Evolutionary conservation across 2,888 invertebrate genomes (phyloP).

Genomic region (Cryptophagus acutangulus): DNA sequence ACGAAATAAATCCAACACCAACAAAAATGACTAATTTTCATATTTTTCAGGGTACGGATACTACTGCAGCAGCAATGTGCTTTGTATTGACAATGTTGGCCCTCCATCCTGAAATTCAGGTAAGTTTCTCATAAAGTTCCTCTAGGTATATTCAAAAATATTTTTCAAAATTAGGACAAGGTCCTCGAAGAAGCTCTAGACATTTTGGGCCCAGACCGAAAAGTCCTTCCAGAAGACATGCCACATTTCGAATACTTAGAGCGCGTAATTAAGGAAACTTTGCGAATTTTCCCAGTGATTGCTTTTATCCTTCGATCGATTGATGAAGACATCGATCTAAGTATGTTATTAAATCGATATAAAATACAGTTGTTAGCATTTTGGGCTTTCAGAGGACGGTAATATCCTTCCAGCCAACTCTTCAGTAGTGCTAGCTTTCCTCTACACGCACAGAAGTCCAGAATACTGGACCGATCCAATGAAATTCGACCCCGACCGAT

Average conservation of each 20-base stretch:
- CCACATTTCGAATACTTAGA: slow-evolving; percentile 54
- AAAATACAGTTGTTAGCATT: too few relatives aligned
- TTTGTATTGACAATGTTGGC: slow-evolving; percentile 32
- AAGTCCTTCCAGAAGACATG: slow-evolving; percentile 51
- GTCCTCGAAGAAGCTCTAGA: slow-evolving; percentile 47
- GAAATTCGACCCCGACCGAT: slow-evolving; percentile 5
- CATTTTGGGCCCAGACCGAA: slow-evolving; percentile 49
- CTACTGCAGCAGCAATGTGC: slow-evolving; percentile 32
- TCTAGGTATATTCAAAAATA: too few relatives aligned
- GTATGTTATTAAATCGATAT: too few relatives aligned
- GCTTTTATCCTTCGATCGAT: slow-evolving; percentile 51
- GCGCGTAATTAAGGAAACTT: slow-evolving; percentile 55
- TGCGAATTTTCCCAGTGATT: slow-evolving; percentile 55
- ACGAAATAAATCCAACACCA: too few relatives aligned
- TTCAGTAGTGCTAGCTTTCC: background rate
- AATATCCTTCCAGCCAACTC: background rate
- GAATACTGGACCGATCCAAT: slow-evolving; percentile 1
- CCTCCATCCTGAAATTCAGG: slow-evolving; percentile 20
- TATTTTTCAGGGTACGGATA: slow-evolving; percentile 26
- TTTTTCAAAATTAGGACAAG: too few relatives aligned
- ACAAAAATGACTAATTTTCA: too few relatives aligned
- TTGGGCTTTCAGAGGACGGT: slow-evolving; percentile 4
- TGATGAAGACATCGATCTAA: slow-evolving; percentile 49
- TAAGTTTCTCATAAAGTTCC: too few relatives aligned
- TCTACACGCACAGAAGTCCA: background rate